phyloP scores from a whole-genome alignment of 2,888 invertebrate genomes.

The Eristalis pertinax region DNA sequence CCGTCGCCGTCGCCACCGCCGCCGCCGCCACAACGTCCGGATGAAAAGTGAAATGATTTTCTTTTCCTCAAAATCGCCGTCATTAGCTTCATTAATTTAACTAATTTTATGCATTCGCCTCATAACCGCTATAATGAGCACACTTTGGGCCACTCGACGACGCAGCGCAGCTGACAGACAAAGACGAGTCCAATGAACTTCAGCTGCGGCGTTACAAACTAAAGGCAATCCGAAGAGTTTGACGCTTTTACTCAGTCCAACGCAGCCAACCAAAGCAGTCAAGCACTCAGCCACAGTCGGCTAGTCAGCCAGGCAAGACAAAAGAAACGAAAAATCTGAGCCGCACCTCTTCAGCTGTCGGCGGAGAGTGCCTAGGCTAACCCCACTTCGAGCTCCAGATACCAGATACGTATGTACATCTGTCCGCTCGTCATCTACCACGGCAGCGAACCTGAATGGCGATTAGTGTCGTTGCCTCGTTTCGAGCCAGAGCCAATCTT shows the following conservation, averaged over 20 bases:
- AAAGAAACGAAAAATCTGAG: constrained; percentile 42
- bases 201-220: background rate
- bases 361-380: constrained; percentile 32
- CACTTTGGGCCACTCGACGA: constrained; percentile 20
- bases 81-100: constrained; percentile 51
- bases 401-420: constrained; percentile 33
- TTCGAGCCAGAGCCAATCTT: constrained; percentile 5
- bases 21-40: constrained; percentile 3
- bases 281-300: background rate
- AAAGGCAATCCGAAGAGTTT: constrained; percentile 32
- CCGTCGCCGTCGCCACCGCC: background rate
- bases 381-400: constrained; percentile 50
- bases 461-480: constrained; percentile 43
- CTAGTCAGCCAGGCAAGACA: constrained; percentile 4
- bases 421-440: constrained; percentile 43
- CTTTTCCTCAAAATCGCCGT: constrained; percentile 26
- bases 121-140: constrained; percentile 57
- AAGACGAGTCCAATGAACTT: constrained; percentile 16
- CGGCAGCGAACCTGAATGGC: constrained; percentile 46
- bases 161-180: background rate
- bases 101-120: constrained; percentile 52
- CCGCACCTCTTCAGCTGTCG: constrained; percentile 35
- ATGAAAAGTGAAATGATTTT: constrained; percentile 71
- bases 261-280: background rate
- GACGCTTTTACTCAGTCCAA: constrained; percentile 28